These are phyloP conservation scores for Sceloporus tristichus DNA, from an alignment of 2,113 vertebrate genomes.

Conservation along the genomic window DNA sequence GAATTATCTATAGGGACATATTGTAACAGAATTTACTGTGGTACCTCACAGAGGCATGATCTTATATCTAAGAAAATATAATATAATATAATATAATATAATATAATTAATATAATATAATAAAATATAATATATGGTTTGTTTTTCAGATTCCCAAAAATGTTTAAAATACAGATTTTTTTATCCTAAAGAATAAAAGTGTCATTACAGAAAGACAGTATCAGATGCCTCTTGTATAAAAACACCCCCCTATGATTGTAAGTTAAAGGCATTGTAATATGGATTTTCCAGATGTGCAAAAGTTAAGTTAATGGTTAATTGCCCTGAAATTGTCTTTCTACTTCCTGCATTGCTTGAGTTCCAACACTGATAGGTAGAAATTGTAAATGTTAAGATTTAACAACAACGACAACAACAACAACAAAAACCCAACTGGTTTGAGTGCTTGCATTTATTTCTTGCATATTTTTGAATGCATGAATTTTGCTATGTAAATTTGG, in stretches of 20 bases:
- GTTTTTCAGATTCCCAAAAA: slow-evolving; percentile 74
- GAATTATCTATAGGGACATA: slow-evolving; percentile 93
- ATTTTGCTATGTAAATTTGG: no score
- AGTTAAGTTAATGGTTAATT: slow-evolving; percentile 77
- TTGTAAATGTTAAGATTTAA: background rate
- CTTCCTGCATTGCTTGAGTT: slow-evolving; percentile 81
- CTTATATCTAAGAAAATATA: slow-evolving; percentile 86
- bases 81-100: slow-evolving; percentile 65
- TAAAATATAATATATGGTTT: no score
- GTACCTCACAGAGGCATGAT: slow-evolving; percentile 93
- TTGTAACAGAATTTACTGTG: slow-evolving; percentile 93
- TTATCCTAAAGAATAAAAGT: slow-evolving; percentile 79
- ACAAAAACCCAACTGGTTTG: no score
- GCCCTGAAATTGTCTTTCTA: slow-evolving; percentile 59
- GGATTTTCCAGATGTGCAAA: slow-evolving; percentile 80
- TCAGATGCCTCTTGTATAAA: slow-evolving; percentile 85
- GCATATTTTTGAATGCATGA: no score
- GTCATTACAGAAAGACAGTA: slow-evolving; percentile 81
- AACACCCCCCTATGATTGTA: slow-evolving; percentile 73
- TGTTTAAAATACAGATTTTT: slow-evolving; percentile 89
- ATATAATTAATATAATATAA: no score
- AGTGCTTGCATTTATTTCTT: no score
- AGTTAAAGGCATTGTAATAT: slow-evolving; percentile 81
- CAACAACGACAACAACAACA: no score
- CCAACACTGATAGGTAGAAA: slow-evolving; percentile 84